Conservation (phyloP, 2,113 vertebrate genomes). For the Psophia crepitans region DNA sequence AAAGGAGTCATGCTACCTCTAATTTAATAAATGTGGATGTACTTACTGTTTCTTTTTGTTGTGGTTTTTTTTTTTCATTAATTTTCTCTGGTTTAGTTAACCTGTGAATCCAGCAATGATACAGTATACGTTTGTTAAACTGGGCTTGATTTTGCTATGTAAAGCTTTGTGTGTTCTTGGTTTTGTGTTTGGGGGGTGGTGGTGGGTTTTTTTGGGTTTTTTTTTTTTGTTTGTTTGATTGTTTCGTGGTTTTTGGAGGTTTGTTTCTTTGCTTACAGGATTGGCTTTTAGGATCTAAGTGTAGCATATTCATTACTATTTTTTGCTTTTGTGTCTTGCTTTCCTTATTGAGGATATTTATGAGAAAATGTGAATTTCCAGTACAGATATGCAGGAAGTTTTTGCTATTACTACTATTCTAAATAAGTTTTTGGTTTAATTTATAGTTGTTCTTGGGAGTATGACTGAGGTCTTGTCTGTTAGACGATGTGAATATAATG, state of each 20-base stretch:
- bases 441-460: not conserved
- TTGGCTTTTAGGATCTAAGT: not conserved
- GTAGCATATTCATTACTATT: not conserved
- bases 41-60: not conserved
- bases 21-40: not conserved
- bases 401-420: not conserved
- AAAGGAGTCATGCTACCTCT: not conserved
- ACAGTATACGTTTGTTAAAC: not conserved
- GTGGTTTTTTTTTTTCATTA: not conserved
- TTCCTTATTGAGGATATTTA: not conserved
- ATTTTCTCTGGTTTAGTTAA: not conserved
- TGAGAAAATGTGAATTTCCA: not conserved
- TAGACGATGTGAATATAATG: not conserved
- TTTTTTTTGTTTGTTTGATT: not conserved
- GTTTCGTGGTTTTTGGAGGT: not conserved
- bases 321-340: not conserved
- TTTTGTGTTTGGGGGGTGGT: accelerated
- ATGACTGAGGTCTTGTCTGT: not conserved
- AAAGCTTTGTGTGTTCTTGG: not conserved
- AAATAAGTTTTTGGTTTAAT: not conserved
- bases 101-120: not conserved
- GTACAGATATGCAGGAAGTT: not conserved
- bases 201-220: too few species aligned
- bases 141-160: not conserved
- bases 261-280: not conserved